phyloP scores from a whole-genome alignment of 2,797 vertebrate species.

The Eidolon dupreanum region DNA sequence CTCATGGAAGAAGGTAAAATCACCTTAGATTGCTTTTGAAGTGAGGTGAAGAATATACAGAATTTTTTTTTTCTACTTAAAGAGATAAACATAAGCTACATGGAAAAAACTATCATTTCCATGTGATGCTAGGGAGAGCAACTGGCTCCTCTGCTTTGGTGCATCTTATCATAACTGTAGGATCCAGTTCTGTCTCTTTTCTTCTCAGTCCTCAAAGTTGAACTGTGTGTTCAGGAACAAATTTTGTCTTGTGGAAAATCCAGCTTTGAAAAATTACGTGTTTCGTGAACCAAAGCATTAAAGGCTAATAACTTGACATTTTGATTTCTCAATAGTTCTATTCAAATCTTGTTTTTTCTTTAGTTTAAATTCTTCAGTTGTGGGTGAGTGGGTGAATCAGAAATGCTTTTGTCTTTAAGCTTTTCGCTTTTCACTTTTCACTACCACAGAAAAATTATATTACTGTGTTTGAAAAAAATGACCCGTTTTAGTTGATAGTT shows the following conservation, averaged over 20 bases:
- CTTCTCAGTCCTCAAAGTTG: neutral
- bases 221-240: neutral
- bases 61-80: neutral
- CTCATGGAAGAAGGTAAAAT: neutral
- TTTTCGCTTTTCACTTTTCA: slow-evolving; percentile 12
- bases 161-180: neutral
- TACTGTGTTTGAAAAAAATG: neutral
- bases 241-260: neutral
- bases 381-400: slow-evolving; percentile 19
- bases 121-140: fast-evolving
- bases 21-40: neutral
- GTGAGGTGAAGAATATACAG: neutral
- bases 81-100: neutral
- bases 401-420: neutral
- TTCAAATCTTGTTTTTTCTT: neutral
- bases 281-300: neutral
- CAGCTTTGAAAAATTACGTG: neutral
- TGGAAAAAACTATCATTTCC: neutral
- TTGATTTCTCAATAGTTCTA: slow-evolving; percentile 28
- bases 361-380: slow-evolving; percentile 25
- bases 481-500: neutral
- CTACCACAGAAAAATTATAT: neutral
- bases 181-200: neutral
- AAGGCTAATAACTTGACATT: slow-evolving; percentile 36
- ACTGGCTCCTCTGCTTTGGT: neutral